phyloP scores from a whole-genome alignment of 2,113 vertebrate genomes.

The Lagopus leucura region DNA sequence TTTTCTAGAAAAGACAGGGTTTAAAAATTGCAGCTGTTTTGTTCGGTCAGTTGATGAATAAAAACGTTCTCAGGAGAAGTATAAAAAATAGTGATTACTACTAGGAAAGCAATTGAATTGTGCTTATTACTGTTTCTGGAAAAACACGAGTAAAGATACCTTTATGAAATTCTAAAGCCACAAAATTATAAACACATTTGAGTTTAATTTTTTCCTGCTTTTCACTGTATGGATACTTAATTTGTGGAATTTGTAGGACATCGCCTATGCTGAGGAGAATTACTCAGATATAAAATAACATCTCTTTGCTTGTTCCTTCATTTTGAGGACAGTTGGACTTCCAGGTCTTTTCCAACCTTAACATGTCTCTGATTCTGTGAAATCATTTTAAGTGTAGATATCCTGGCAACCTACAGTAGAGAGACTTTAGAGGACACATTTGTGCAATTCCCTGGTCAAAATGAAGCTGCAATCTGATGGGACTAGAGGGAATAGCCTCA shows the following conservation, averaged over 20 bases:
- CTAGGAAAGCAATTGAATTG: neutral
- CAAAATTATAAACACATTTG: neutral
- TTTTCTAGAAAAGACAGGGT: constrained; percentile 1
- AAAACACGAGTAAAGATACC: neutral
- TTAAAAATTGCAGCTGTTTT: neutral
- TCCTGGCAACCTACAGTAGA: neutral
- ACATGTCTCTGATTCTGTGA: neutral
- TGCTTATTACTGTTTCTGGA: neutral
- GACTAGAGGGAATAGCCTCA: no score
- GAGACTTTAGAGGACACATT: neutral
- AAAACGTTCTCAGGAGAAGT: neutral
- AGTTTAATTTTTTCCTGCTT: neutral
- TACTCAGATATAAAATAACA: neutral
- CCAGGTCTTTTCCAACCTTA: no score
- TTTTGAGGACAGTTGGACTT: neutral
- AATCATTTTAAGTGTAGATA: neutral
- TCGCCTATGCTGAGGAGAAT: neutral
- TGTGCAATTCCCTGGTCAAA: neutral
- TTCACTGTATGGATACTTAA: neutral
- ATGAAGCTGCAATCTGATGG: neutral
- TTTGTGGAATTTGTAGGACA: neutral
- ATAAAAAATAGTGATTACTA: constrained; percentile 2
- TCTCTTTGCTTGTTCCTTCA: neutral
- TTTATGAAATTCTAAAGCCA: neutral
- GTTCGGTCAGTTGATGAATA: constrained; percentile 9